Conservation (phyloP, 92 coral and sea anemone genomes). For the Zoanthus sansibaricus region DNA sequence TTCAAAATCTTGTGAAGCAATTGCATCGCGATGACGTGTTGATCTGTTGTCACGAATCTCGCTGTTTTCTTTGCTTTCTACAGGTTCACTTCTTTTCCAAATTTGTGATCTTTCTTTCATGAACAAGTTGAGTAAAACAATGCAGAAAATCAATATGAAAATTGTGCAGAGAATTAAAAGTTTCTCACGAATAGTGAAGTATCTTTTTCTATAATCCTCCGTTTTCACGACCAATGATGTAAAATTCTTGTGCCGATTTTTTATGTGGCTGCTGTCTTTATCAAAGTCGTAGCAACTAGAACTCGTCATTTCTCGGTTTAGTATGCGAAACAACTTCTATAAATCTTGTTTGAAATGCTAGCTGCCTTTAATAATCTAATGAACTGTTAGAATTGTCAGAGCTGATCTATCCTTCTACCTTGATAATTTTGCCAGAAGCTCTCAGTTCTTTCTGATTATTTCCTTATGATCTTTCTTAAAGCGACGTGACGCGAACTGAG, state of each 20-base stretch:
- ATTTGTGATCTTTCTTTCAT: conserved; percentile 46
- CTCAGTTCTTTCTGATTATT: neutral
- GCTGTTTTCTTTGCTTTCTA: neutral
- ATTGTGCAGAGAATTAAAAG: conserved; percentile 56
- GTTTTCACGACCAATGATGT: conserved; percentile 5
- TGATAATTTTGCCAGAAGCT: neutral
- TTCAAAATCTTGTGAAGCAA: conserved; percentile 7
- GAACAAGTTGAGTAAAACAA: conserved; percentile 71
- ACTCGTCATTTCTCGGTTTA: conserved; percentile 19
- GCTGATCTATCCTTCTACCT: neutral
- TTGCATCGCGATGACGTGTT: conserved; percentile 17
- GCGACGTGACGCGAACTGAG: conserved; percentile 25
- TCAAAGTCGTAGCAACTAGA: neutral
- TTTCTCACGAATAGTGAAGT: conserved; percentile 63
- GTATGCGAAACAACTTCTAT: neutral
- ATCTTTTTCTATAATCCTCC: neutral
- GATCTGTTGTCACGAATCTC: conserved; percentile 12
- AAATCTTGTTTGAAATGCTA: neutral
- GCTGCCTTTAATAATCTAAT: neutral
- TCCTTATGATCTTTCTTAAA: neutral
- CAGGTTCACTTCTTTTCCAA: neutral
- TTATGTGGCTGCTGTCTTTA: neutral
- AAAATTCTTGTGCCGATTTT: neutral
- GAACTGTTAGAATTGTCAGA: neutral
- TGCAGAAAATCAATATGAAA: conserved; percentile 65